phyloP scores from a whole-genome alignment of 1,140 invertebrate species.

The Drosophila oshimai region DNA sequence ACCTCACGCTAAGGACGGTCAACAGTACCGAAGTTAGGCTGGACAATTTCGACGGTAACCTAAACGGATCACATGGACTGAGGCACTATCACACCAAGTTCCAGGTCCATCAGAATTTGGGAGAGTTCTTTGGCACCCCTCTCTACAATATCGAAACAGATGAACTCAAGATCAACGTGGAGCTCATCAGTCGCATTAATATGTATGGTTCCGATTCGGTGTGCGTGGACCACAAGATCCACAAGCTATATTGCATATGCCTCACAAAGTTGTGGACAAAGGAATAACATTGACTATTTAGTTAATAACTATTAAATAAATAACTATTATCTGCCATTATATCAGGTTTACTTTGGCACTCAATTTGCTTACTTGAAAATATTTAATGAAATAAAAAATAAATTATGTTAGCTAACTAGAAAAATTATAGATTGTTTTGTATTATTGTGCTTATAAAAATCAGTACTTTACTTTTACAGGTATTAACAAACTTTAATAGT shows the following conservation, averaged over 20 bases:
- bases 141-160: conserved; percentile 56
- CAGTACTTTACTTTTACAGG: too few relatives aligned
- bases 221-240: conserved; percentile 83
- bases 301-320: too few relatives aligned
- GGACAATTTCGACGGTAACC: not conserved
- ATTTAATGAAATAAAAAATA: too few relatives aligned
- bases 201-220: conserved; percentile 83
- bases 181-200: conserved; percentile 85
- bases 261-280: not conserved
- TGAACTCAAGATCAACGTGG: conserved; percentile 39
- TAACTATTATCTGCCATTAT: too few relatives aligned
- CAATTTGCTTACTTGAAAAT: too few relatives aligned
- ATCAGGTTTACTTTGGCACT: too few relatives aligned
- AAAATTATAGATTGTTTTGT: too few relatives aligned
- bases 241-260: conserved; percentile 84
- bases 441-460: too few relatives aligned
- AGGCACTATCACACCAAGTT: conserved; percentile 21
- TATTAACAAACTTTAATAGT: too few relatives aligned
- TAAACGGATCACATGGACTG: not conserved
- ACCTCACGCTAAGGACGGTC: conserved; percentile 4
- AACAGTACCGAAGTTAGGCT: conserved; percentile 12
- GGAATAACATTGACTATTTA: too few relatives aligned
- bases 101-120: conserved; percentile 81
- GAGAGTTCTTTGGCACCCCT: conserved; percentile 85
- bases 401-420: too few relatives aligned